Evolutionary conservation across 2,888 invertebrate species (phyloP).

Genomic region (Drosophila leonis): DNA sequence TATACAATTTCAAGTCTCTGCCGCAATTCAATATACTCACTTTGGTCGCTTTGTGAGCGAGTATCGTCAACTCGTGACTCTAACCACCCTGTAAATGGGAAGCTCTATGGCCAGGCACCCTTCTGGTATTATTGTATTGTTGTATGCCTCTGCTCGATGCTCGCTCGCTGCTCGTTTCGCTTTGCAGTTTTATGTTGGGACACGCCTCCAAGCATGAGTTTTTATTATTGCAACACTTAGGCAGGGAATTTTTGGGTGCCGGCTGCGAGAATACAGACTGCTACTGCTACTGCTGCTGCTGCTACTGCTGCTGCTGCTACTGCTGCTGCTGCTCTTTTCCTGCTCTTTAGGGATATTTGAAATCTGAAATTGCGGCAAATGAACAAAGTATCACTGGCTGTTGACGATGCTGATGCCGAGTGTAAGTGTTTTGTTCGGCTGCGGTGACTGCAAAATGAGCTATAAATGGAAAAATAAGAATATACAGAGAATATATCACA

Average conservation of each 20-base stretch:
- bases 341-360: slow-evolving; percentile 33
- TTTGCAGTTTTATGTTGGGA: slow-evolving; percentile 80
- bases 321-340: slow-evolving; percentile 30
- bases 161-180: slow-evolving; percentile 48
- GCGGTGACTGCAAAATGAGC: slow-evolving; percentile 15
- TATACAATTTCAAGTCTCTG: background rate
- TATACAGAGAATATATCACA: background rate
- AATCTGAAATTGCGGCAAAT: slow-evolving; percentile 60
- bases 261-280: slow-evolving; percentile 59
- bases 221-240: slow-evolving; percentile 81
- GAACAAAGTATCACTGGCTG: slow-evolving; percentile 58
- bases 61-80: background rate
- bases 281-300: too few species aligned
- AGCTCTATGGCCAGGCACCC: slow-evolving; percentile 7
- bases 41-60: slow-evolving; percentile 6
- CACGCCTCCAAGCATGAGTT: slow-evolving; percentile 82
- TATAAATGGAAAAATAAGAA: background rate
- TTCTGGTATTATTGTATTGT: slow-evolving; percentile 15
- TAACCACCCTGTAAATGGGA: slow-evolving; percentile 51
- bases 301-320: slow-evolving; percentile 23
- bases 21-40: background rate
- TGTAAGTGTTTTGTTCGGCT: slow-evolving; percentile 11
- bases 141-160: slow-evolving; percentile 20
- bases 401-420: slow-evolving; percentile 11
- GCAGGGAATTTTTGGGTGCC: slow-evolving; percentile 77